Evolutionary conservation across 2,113 vertebrate genomes (phyloP), one percentile per base, ranked within the genome.

Genomic region (Bombycilla garrulus): DNA sequence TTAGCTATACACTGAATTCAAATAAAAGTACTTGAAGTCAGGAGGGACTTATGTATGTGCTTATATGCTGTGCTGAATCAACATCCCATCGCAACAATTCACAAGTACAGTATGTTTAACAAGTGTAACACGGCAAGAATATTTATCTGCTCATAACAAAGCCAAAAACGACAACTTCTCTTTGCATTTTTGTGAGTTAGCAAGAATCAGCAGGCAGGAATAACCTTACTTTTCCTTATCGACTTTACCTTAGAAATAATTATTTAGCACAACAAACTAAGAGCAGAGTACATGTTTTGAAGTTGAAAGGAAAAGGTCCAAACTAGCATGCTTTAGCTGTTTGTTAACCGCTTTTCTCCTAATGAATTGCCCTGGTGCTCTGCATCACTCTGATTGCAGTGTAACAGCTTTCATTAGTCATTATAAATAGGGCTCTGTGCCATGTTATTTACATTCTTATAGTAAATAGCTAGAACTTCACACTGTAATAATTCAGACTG

Each of bases 401-500:
- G 72, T 94, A 98, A 96, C 95, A 97, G 96, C 95, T 97, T 98
- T 98, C 96, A 97, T 98, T 98, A 98, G 96, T 96, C 96, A 96
- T 81, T 96, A 96, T 65, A 98, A 98, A 98, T 95, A 98, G 44
- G 36, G 94, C 98, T 98, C 96, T 86, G 93, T 97, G 97, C 88
- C 95, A 97, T 23, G 14, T 95, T 97, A 96, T 98, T 98, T 98
- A 98, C 86, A 97, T 97, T 97, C 95, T 88, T 95, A 96, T 45
- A 96, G 96, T 93, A 98, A 98, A 97, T 92, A 97, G 97, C 97
- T 96, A 97, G 94, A 97, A 97, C 94, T 94, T 95, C 87, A 96
- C 90, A 74, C 93, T 91, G 91, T 73, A 96, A 96, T 96, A 91
- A 71, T 86, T 93, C 92, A 95, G 90, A 66, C 81, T 85, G 93